Evolutionary conservation across 2,113 vertebrate species (phyloP), one percentile per base, ranked within the genome.

Genomic region (Alosa alosa): DNA sequence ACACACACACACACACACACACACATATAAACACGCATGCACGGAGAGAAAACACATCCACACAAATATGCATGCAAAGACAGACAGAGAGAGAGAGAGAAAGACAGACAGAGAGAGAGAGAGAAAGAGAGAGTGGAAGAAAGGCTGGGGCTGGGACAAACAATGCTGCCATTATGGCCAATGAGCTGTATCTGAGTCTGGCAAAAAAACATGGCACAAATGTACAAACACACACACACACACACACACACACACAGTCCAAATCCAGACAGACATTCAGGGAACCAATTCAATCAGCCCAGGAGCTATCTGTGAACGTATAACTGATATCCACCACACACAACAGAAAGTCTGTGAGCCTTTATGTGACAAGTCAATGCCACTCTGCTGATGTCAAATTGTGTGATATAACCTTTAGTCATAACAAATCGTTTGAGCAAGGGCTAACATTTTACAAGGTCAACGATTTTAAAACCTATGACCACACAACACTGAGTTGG

Each of bases 181-280:
- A 78, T 78, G 72, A 78, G 72, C 72, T 78, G 72, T 78, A 15
- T 78, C 72, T 13, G 36, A 78, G 72, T 78, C 72, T 78, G 72
- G 72, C 10, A 78, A 78, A 75, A 13, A 4, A 25, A 72, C 22
- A 22, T n/a, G 46, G 10, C 6, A 64, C 57, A 64, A 64, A 3
- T n/a, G 6, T 8, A 75, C 25, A 75, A 4, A 36, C 31, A 3
- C 31, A 75, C 68, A 39, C 25, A 31, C 25, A 78, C 36, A 39
- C 36, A 39, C 31, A 17, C 31, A 78, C 31, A 78, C 72, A 78
- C 31, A 78, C 72, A 78, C 9, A 31, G 22, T 78, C 31, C 72
- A 78, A 39, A 78, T 78, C 36, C 25, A 78, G 72, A 78, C 72
- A 78, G 72, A 78, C 72, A 39, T 25, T 31, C 7, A 36, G 72